Conservation (phyloP, 2,113 vertebrate species). For the Eptatretus burgeri region DNA sequence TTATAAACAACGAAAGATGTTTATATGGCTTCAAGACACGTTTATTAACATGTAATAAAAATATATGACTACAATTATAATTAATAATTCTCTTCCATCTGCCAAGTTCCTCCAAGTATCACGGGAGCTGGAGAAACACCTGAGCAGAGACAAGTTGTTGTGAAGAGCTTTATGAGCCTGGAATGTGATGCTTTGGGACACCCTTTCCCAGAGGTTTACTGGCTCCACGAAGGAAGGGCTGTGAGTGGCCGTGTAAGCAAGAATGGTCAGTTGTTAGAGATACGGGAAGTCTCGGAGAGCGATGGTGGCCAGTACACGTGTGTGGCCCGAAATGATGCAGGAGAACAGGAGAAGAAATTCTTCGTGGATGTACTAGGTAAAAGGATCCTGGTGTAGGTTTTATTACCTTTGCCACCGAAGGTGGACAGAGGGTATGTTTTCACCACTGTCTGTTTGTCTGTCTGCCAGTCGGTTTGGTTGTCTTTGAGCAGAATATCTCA, state of each 20-base stretch:
- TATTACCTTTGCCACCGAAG: not conserved
- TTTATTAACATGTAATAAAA: too few relatives aligned
- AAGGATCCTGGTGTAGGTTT: not conserved
- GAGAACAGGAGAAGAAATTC: conserved; percentile 57
- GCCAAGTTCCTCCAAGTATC: conserved; percentile 51
- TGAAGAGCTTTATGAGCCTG: conserved; percentile 24
- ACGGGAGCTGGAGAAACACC: conserved; percentile 20
- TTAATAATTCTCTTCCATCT: not conserved
- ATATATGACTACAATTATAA: too few relatives aligned
- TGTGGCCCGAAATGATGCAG: conserved; percentile 60
- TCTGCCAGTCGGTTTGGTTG: too few relatives aligned
- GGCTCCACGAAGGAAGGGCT: conserved; percentile 51
- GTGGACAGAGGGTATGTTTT: not conserved
- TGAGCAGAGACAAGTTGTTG: conserved; percentile 31
- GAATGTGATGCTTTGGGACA: conserved; percentile 54
- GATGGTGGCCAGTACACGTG: conserved; percentile 47
- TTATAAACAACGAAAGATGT: too few relatives aligned
- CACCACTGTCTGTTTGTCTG: not conserved
- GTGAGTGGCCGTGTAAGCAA: conserved; percentile 27
- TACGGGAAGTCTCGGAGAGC: conserved; percentile 18
- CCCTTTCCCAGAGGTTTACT: conserved; percentile 47
- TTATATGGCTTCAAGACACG: too few relatives aligned
- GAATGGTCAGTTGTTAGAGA: conserved; percentile 41
- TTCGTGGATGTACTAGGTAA: conserved; percentile 54
- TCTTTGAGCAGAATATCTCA: too few relatives aligned